Conservation (phyloP, 1,140 invertebrate genomes). For the Charaxes varanes region DNA sequence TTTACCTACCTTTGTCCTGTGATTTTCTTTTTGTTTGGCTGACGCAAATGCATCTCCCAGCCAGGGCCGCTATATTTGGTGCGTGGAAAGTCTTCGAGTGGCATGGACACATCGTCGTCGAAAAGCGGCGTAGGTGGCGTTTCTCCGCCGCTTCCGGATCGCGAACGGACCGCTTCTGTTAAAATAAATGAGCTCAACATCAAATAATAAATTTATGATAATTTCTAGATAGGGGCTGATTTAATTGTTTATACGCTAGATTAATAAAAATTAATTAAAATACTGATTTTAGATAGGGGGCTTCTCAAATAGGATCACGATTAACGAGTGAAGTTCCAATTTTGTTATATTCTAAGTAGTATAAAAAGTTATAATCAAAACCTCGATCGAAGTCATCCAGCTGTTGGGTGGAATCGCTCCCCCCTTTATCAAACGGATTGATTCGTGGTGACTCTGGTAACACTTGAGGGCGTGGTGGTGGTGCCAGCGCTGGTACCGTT, state of each 20-base stretch:
- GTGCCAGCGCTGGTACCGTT: slow-evolving; percentile 82
- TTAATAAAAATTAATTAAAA: too few species aligned
- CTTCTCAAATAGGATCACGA: too few species aligned
- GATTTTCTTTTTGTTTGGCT: slow-evolving; percentile 98
- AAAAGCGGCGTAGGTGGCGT: slow-evolving; percentile 93
- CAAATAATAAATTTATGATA: too few species aligned
- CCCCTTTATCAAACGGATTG: slow-evolving; percentile 89
- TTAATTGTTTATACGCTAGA: too few species aligned
- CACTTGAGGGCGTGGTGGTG: slow-evolving; percentile 78
- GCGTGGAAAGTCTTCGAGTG: slow-evolving; percentile 93
- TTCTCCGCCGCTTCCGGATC: slow-evolving; percentile 69
- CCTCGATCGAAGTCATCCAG: slow-evolving; percentile 34
- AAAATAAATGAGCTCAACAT: too few species aligned
- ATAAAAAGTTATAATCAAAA: too few species aligned
- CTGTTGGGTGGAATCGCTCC: slow-evolving; percentile 35
- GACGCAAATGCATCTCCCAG: slow-evolving; percentile 97
- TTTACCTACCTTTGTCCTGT: slow-evolving; percentile 93
- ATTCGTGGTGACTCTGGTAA: slow-evolving; percentile 77
- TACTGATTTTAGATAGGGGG: too few species aligned
- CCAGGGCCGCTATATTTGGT: slow-evolving; percentile 87
- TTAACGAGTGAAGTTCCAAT: too few species aligned
- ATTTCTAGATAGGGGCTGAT: too few species aligned
- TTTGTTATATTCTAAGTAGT: too few species aligned
- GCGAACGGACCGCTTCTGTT: slow-evolving; percentile 34
- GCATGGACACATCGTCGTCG: slow-evolving; percentile 95